Evolutionary conservation across 1,140 invertebrate species (phyloP), one percentile per base, ranked within the genome.

Genomic region (Aphelenchoides fujianensis): DNA sequence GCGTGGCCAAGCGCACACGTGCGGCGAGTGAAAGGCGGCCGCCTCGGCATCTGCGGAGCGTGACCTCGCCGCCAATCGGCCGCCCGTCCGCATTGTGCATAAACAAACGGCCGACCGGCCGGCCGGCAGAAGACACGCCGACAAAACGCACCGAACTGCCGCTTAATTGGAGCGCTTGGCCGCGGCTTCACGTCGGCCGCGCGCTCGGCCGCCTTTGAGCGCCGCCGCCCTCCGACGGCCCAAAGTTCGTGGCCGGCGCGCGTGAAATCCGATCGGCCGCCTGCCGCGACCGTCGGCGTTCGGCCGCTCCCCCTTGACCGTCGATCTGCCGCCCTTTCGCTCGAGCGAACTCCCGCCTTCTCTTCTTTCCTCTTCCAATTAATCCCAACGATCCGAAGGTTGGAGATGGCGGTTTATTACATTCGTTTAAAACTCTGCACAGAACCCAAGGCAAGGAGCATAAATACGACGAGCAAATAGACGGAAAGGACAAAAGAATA

Each of bases 241-340:
- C 12, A 23, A 48, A 48, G 41, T 48, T 48, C 12, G n/a, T n/a
- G n/a, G n/a, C n/a, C n/a, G n/a, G n/a, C n/a, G n/a, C 12, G 23
- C 41, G 41, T 48, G 41, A 48, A 48, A 48, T 48, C 41, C 41
- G 41, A 48, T 48, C 41, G 41, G 41, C 12, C n/a, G n/a, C 41
- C 41, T 48, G 12, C 23, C 41, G 41, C 41, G 41, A 23, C n/a
- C 41, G 41, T 48, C 41, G 41, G 41, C 41, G 12, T 48, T 48
- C 23, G 41, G n/a, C n/a, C n/a, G n/a, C n/a, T n/a, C n/a, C n/a
- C n/a, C n/a, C n/a, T n/a, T n/a, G n/a, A n/a, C n/a, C n/a, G n/a
- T n/a, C n/a, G n/a, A n/a, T n/a, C n/a, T n/a, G n/a, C n/a, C n/a
- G n/a, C n/a, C n/a, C n/a, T n/a, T n/a, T n/a, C n/a, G n/a, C n/a